These are phyloP conservation scores for Nemapogon koenigi DNA, from an alignment of 2,888 invertebrate genomes.

Conservation along the genomic window DNA sequence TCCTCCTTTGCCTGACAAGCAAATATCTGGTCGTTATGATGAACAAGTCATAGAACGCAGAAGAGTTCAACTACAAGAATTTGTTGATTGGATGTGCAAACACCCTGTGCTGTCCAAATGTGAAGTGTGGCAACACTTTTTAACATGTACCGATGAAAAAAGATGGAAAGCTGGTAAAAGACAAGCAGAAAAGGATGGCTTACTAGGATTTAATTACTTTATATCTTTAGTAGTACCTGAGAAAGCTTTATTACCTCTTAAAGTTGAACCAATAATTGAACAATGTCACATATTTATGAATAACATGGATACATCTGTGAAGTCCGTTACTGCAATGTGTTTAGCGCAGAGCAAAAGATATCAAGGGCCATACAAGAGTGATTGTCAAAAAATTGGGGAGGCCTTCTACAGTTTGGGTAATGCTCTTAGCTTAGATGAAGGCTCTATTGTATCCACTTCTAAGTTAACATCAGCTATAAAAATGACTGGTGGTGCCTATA, in stretches of 20 bases:
- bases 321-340: constrained; percentile 80
- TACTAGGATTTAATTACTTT: constrained; percentile 90
- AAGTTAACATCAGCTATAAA: constrained; percentile 82
- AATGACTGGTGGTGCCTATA: constrained; percentile 87
- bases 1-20: constrained; percentile 97
- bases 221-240: constrained; percentile 87
- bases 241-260: constrained; percentile 73
- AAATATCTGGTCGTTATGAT: constrained; percentile 96
- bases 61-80: constrained; percentile 91
- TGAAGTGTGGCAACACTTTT: constrained; percentile 96
- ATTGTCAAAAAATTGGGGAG: constrained; percentile 89
- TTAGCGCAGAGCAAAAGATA: constrained; percentile 88
- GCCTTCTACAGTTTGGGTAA: constrained; percentile 85
- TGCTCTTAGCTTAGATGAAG: constrained; percentile 81
- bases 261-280: constrained; percentile 84
- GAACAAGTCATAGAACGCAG: constrained; percentile 96
- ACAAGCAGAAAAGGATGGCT: constrained; percentile 92
- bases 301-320: constrained; percentile 87
- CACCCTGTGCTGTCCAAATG: constrained; percentile 93
- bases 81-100: constrained; percentile 95
- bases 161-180: constrained; percentile 97
- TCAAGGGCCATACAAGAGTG: constrained; percentile 84
- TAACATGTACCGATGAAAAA: constrained; percentile 96
- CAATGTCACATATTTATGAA: constrained; percentile 82
- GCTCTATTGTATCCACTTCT: constrained; percentile 66